Percentiles rank a stretch among this genome's conserved stretches.
Conservation (phyloP, 2,888 invertebrate genomes). For the Pteria penguin region DNA sequence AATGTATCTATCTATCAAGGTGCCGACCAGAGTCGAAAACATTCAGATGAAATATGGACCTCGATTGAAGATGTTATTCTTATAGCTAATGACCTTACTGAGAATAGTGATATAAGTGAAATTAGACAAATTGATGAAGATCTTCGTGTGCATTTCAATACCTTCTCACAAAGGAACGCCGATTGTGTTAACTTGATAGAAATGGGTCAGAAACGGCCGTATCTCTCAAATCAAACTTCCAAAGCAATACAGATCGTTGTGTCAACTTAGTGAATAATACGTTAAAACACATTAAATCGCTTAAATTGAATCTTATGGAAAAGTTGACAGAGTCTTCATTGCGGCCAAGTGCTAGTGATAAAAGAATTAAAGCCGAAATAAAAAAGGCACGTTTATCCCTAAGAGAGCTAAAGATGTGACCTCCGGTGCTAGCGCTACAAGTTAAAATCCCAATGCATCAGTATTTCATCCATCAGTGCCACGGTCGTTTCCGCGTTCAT, state of each 20-base stretch:
- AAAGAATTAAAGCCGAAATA: background rate
- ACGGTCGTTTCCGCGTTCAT: too few species aligned
- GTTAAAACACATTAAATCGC: background rate
- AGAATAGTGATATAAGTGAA: background rate
- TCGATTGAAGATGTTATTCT: background rate
- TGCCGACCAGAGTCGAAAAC: background rate
- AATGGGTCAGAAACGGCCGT: background rate
- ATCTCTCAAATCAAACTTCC: background rate
- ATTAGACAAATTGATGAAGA: background rate
- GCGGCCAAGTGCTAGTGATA: background rate
- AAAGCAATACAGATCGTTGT: background rate
- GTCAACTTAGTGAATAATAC: background rate
- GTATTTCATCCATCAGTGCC: too few species aligned
- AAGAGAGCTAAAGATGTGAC: too few species aligned
- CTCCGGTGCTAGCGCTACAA: too few species aligned
- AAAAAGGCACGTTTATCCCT: too few species aligned
- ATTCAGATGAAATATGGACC: background rate
- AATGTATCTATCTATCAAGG: too few species aligned
- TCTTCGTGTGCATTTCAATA: background rate
- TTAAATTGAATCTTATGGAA: background rate
- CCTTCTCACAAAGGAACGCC: background rate
- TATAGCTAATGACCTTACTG: background rate
- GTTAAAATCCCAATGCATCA: background rate
- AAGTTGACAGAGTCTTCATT: background rate
- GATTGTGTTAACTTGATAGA: background rate